Evolutionary conservation across 2,797 vertebrate species (phyloP).

Genomic region (Muscicapa comitata): DNA sequence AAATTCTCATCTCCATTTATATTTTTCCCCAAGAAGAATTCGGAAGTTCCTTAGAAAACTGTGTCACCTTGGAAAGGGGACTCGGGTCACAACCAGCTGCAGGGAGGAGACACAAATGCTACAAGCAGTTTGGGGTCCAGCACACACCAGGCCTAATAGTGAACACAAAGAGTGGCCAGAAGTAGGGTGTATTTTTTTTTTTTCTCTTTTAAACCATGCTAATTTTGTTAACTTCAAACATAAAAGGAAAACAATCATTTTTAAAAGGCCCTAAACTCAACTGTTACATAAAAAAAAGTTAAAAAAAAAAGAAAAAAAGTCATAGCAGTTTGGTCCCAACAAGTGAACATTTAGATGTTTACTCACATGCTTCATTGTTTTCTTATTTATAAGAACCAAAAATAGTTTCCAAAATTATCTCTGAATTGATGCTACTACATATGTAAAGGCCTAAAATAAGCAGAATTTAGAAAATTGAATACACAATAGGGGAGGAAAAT

Average conservation of each 20-base stretch:
- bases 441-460: slow-evolving; percentile 59
- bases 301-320: neutral
- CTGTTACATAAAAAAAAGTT: slow-evolving; percentile 47
- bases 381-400: slow-evolving; percentile 71
- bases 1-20: slow-evolving; percentile 73
- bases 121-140: slow-evolving; percentile 60
- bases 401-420: slow-evolving; percentile 69
- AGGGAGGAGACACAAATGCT: slow-evolving; percentile 56
- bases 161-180: slow-evolving; percentile 9
- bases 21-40: slow-evolving; percentile 72
- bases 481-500: slow-evolving; percentile 56
- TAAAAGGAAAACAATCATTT: slow-evolving; percentile 55
- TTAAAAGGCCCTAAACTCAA: slow-evolving; percentile 72
- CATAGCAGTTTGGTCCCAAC: slow-evolving; percentile 78
- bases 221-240: slow-evolving; percentile 50
- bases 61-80: slow-evolving; percentile 67
- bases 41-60: slow-evolving; percentile 76
- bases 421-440: slow-evolving; percentile 67
- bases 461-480: slow-evolving; percentile 63
- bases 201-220: slow-evolving; percentile 24
- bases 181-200: neutral
- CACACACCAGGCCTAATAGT: slow-evolving; percentile 64
- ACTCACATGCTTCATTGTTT: slow-evolving; percentile 75
- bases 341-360: slow-evolving; percentile 75
- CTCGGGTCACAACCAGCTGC: slow-evolving; percentile 61